Evolutionary conservation across 2,797 vertebrate species (phyloP).

Genomic region (Rhinella marina): DNA sequence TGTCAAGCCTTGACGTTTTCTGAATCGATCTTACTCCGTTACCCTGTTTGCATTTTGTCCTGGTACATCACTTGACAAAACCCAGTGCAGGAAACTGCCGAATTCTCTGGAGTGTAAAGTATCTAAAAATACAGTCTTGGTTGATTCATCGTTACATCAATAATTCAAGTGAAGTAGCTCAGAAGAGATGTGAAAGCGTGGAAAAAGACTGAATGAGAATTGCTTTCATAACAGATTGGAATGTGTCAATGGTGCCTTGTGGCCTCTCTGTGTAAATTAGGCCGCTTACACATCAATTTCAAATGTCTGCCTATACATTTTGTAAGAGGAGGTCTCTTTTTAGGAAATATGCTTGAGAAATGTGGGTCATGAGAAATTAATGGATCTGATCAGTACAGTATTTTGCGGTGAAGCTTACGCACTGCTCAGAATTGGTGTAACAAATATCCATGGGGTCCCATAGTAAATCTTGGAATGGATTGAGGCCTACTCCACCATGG

Average conservation of each 20-base stretch:
- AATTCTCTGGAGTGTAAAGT: constrained; percentile 35
- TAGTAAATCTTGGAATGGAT: too few relatives aligned
- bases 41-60: constrained; percentile 36
- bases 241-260: neutral
- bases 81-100: constrained; percentile 40
- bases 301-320: neutral
- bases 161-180: constrained; percentile 51
- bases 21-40: constrained; percentile 19
- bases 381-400: neutral
- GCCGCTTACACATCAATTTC: neutral
- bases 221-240: constrained; percentile 5
- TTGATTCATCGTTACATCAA: constrained; percentile 60
- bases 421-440: too few relatives aligned
- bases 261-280: constrained; percentile 1
- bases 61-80: constrained; percentile 37
- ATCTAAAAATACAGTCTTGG: constrained; percentile 58
- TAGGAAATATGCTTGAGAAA: neutral
- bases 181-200: constrained; percentile 23
- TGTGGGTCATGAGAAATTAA: neutral
- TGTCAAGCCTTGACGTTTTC: constrained; percentile 12
- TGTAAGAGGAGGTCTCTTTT: neutral
- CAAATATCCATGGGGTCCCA: too few relatives aligned
- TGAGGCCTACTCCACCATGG: too few relatives aligned
- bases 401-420: too few relatives aligned
- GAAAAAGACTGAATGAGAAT: constrained; percentile 46